phyloP scores from a whole-genome alignment of 2,113 vertebrate genomes.

The Motacilla tschutschensis region DNA sequence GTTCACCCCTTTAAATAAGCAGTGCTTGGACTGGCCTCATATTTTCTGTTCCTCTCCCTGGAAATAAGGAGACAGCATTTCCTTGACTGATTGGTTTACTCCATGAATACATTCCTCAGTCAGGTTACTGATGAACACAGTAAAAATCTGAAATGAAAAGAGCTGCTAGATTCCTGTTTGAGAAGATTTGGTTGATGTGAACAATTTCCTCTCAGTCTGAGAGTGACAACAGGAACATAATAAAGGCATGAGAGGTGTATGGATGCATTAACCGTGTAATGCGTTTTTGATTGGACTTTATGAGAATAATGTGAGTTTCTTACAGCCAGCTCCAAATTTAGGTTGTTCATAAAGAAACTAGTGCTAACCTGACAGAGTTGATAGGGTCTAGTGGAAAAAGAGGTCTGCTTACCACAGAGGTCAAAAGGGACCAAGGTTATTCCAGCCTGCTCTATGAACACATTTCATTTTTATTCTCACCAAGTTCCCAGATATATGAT shows the following conservation, averaged over 20 bases:
- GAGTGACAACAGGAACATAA: slow-evolving; percentile 27
- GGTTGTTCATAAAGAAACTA: slow-evolving; percentile 11
- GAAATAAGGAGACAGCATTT: not conserved
- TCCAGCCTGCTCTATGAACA: not conserved
- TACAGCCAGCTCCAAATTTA: slow-evolving; percentile 18
- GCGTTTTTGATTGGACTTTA: slow-evolving; percentile 16
- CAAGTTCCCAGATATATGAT: not conserved
- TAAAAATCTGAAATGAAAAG: slow-evolving; percentile 8
- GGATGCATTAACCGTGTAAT: slow-evolving; percentile 36
- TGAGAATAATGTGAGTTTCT: slow-evolving; percentile 8
- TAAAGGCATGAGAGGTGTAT: not conserved
- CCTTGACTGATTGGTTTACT: not conserved
- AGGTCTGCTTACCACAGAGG: not conserved
- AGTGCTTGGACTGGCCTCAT: not conserved
- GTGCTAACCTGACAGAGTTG: not conserved
- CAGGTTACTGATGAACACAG: not conserved
- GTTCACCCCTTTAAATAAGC: not conserved
- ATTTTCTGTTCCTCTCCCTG: not conserved
- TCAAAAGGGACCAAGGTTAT: not conserved
- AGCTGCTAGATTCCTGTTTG: not conserved
- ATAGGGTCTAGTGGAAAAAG: not conserved
- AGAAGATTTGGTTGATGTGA: slow-evolving; percentile 14
- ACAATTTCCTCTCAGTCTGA: slow-evolving; percentile 33
- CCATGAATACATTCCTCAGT: not conserved
- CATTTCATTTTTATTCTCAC: not conserved